Evolutionary conservation across 2,888 invertebrate species (phyloP).

Genomic region (Rhodophaea formosa): DNA sequence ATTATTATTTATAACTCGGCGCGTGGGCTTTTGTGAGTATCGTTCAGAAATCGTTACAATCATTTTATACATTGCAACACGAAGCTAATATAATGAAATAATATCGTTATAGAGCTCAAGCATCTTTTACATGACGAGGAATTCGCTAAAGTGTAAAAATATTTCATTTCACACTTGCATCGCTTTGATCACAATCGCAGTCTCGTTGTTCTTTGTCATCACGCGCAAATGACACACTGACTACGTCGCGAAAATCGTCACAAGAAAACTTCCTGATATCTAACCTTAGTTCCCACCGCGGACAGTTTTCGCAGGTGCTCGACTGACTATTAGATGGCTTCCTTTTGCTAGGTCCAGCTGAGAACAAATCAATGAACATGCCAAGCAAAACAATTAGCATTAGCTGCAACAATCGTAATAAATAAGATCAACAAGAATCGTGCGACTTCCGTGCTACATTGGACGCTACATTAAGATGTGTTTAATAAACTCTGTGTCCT

Average conservation of each 20-base stretch:
- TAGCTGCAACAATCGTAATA: slow-evolving; percentile 34
- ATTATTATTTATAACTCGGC: background rate
- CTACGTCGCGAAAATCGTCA: background rate
- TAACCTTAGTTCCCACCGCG: slow-evolving; percentile 63
- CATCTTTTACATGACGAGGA: background rate
- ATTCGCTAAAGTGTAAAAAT: background rate
- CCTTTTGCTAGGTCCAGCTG: slow-evolving; percentile 66
- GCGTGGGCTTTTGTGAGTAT: background rate
- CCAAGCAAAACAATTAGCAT: slow-evolving; percentile 59
- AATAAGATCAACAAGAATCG: background rate
- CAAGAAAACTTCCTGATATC: slow-evolving; percentile 45
- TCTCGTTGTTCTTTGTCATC: background rate
- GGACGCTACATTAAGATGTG: background rate
- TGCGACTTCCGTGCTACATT: slow-evolving; percentile 25
- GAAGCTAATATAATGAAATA: background rate
- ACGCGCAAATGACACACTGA: background rate
- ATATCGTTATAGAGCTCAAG: background rate
- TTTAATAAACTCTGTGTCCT: background rate
- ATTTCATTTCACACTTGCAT: background rate
- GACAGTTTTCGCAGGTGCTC: slow-evolving; percentile 54
- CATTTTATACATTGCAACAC: background rate
- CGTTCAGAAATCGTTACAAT: background rate
- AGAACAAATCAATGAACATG: slow-evolving; percentile 66
- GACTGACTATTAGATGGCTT: slow-evolving; percentile 42
- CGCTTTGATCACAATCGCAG: background rate